Conservation (phyloP, 2,113 vertebrate species). For the Plotosus lineatus region DNA sequence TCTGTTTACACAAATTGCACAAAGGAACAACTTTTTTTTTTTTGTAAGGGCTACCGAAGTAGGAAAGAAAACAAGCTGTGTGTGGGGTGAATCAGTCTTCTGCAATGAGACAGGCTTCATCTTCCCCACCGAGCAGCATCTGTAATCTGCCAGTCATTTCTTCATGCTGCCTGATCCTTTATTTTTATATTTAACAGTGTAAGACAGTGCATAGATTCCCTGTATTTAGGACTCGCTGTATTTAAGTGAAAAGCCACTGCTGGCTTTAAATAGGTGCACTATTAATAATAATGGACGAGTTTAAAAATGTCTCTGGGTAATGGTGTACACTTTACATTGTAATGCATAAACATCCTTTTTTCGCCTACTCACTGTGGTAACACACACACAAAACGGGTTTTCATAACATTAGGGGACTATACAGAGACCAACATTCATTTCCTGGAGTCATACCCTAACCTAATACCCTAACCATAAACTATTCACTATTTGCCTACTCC, state of each 20-base stretch:
- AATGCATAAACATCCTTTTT: not conserved
- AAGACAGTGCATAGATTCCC: not conserved
- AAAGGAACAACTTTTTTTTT: not conserved
- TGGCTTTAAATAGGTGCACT: not conserved
- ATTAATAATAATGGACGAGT: not conserved
- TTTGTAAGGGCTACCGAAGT: not conserved
- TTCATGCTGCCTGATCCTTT: not conserved
- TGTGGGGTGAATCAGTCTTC: not conserved
- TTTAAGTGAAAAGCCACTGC: not conserved
- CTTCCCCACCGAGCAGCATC: not conserved
- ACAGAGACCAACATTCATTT: no score
- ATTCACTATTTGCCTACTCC: no score
- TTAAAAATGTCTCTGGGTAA: not conserved
- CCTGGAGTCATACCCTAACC: no score
- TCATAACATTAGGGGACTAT: no score
- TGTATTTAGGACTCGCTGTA: not conserved
- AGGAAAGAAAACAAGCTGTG: not conserved
- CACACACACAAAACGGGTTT: not conserved
- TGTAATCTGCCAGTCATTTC: not conserved
- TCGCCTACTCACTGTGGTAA: not conserved
- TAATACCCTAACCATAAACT: no score
- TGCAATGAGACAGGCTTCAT: not conserved
- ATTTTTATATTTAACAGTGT: not conserved
- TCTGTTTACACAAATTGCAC: not conserved
- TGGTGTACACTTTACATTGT: not conserved